Evolutionary conservation across 2,113 vertebrate species (phyloP), one percentile per base, ranked within the genome.

Genomic region (Terrapene triunguis): DNA sequence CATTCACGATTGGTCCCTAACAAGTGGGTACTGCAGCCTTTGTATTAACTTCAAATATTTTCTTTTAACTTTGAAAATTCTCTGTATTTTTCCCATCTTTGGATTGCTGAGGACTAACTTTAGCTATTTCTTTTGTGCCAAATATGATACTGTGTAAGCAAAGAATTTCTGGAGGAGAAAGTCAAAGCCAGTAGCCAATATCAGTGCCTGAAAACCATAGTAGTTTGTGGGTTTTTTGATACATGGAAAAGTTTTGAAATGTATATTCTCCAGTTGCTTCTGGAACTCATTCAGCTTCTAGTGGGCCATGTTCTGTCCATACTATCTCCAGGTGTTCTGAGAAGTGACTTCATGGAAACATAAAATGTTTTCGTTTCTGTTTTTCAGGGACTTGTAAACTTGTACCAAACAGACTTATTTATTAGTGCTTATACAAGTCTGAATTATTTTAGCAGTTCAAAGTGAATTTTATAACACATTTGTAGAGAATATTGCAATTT

Each of bases 11-110:
- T 80, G 72, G 42, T 86, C 87, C 93, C 87, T 95, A 96, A 82
- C 92, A 74, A 89, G 93, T 89, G 90, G 95, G 92, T 91, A 94
- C 57, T 82, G 85, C 76, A 92, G 74, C 42, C 89, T 87, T 92
- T 27, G 83, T 4, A 53, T 96, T 94, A 83, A 44, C 42, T 44
- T 44, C 42, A 44, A 95, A 81, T 79, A 92, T 35, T 72, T 88
- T 50, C 48, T 50, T 48, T 48, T 92, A 76, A 78, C 11, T 8
- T 72, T 38, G n/a, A 72, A 72, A n/a, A 38, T 72, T 72, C 19
- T 21, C 21, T n/a, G 3, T 69, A 32, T n/a, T 69, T 4, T 59
- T 89, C 80, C 81, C 76, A 51, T 89, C 4, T 5, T 80, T 90
- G 87, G 87, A 93, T 69, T 84, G 55, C 59, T 51, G 29, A 89